Percentiles rank a stretch among this genome's conserved stretches.
Conservation (phyloP, 2,113 vertebrate genomes). For the Peromyscus polionotus region DNA sequence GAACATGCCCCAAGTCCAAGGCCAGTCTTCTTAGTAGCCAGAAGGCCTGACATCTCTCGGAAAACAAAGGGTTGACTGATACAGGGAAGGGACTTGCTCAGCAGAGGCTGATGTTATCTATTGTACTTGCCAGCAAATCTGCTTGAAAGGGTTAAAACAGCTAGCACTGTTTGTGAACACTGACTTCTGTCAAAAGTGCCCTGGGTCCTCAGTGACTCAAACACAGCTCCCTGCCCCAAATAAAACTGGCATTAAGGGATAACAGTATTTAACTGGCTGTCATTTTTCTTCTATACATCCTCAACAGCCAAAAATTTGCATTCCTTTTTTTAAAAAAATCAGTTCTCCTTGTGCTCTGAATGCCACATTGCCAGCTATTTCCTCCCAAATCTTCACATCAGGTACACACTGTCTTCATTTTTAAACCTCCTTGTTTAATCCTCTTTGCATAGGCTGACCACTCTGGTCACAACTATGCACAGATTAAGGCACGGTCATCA, state of each 20-base stretch:
- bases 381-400: slow-evolving; percentile 2
- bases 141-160: background rate
- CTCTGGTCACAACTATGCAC: background rate
- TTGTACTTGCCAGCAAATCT: slow-evolving; percentile 11
- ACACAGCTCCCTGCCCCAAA: background rate
- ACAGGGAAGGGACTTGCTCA: slow-evolving; percentile 21
- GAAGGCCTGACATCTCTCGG: slow-evolving; percentile 64
- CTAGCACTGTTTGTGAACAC: background rate
- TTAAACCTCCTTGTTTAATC: background rate
- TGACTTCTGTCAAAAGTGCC: slow-evolving; percentile 37
- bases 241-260: background rate
- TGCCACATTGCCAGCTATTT: background rate
- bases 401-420: background rate
- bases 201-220: background rate
- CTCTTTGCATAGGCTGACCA: background rate
- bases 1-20: slow-evolving; percentile 5
- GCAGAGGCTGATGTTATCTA: slow-evolving; percentile 1
- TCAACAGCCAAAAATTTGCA: background rate
- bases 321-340: background rate
- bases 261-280: background rate
- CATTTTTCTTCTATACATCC: slow-evolving; percentile 6
- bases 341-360: background rate
- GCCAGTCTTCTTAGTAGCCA: slow-evolving; percentile 40
- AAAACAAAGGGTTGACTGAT: slow-evolving; percentile 71
- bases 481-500: slow-evolving; percentile 52